These are phyloP conservation scores for Mohoua ochrocephala DNA, from an alignment of 2,113 vertebrate species.

Conservation along the genomic window DNA sequence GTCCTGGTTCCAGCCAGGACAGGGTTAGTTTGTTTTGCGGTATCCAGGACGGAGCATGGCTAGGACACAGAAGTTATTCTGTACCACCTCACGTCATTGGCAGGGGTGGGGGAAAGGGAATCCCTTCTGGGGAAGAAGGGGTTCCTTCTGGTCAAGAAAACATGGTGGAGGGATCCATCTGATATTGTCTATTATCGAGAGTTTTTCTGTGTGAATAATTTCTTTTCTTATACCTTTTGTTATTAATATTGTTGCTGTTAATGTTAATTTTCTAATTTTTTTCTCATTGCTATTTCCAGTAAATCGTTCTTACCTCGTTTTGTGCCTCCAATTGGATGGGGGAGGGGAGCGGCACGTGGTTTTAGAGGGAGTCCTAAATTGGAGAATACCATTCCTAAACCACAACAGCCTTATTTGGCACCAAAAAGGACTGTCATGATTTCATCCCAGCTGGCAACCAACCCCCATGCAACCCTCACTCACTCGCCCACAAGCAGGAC, in stretches of 20 bases:
- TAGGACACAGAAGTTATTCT: background rate
- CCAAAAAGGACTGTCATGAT: background rate
- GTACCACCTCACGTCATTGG: rapidly evolving
- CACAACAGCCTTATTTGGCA: background rate
- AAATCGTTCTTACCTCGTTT: background rate
- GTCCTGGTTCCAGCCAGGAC: background rate
- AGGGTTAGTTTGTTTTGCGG: background rate
- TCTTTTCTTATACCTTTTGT: background rate
- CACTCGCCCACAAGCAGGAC: background rate
- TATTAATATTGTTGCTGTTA: background rate
- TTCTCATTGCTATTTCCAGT: background rate
- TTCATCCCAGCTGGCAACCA: background rate
- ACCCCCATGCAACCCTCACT: rapidly evolving
- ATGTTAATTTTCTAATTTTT: background rate
- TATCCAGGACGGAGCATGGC: background rate
- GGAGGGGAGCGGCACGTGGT: rapidly evolving
- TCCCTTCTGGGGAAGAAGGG: background rate
- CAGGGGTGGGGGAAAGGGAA: background rate
- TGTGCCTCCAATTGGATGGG: rapidly evolving
- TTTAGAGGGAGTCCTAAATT: background rate
- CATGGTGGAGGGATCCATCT: background rate
- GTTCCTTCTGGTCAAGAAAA: background rate
- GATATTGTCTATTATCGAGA: background rate
- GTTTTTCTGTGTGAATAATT: background rate
- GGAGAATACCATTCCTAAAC: background rate